Evolutionary conservation across 1,140 invertebrate species (phyloP).

Genomic region (Drosophila saltans): DNA sequence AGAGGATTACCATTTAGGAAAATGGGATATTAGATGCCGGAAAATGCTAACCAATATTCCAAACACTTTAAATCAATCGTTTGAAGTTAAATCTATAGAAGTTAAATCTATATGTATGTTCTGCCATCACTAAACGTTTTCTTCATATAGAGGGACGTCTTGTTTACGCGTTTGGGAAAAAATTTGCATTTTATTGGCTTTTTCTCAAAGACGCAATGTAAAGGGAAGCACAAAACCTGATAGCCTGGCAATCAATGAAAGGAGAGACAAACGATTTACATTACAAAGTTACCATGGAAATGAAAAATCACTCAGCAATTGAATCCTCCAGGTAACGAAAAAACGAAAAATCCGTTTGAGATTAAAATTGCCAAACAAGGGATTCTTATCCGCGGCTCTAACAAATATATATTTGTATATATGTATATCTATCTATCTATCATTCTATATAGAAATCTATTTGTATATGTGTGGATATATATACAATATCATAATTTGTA

Average conservation of each 20-base stretch:
- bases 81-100: background rate
- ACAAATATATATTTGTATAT: background rate
- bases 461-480: background rate
- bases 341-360: slow-evolving; percentile 37
- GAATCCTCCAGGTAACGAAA: slow-evolving; percentile 35
- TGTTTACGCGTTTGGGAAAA: slow-evolving; percentile 58
- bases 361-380: slow-evolving; percentile 42
- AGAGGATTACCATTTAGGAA: background rate
- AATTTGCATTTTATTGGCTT: slow-evolving; percentile 79
- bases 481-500: slow-evolving; percentile 22
- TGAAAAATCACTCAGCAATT: slow-evolving; percentile 71
- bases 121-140: slow-evolving; percentile 36
- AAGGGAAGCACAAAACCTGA: slow-evolving; percentile 1
- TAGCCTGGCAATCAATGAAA: slow-evolving; percentile 21
- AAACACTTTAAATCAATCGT: background rate
- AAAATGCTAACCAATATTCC: background rate
- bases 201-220: slow-evolving; percentile 36
- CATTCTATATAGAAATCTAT: background rate
- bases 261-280: slow-evolving; percentile 59
- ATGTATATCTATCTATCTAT: background rate
- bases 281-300: slow-evolving; percentile 65
- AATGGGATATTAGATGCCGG: background rate
- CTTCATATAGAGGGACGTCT: slow-evolving; percentile 32
- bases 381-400: background rate
- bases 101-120: background rate